Conservation (phyloP, 1,140 invertebrate species). For the Venturia canescens region DNA sequence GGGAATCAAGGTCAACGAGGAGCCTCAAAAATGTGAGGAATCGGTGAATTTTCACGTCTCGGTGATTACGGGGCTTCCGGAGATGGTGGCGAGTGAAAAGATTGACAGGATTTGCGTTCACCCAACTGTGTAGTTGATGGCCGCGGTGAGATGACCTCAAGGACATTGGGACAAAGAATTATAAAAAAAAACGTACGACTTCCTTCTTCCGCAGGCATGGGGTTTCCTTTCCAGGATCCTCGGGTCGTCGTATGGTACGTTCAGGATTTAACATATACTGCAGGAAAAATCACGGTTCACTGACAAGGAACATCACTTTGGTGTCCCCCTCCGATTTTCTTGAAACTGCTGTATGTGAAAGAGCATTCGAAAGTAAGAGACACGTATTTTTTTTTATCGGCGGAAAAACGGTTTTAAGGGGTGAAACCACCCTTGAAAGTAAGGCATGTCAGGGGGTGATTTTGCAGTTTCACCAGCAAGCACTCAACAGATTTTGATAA, state of each 20-base stretch:
- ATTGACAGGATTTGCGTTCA: conserved; percentile 6
- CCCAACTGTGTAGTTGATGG: conserved; percentile 10
- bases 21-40: neutral
- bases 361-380: no score
- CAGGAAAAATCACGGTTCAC: no score
- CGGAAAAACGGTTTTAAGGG: no score
- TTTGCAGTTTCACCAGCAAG: no score
- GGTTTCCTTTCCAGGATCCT: neutral
- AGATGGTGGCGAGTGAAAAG: neutral
- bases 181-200: neutral
- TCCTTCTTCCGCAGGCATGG: neutral
- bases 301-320: no score
- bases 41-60: neutral
- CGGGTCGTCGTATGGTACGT: neutral
- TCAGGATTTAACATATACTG: no score
- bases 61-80: neutral
- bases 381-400: no score
- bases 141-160: neutral
- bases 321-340: no score
- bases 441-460: no score
- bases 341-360: no score
- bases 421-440: no score
- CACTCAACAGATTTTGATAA: no score
- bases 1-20: neutral
- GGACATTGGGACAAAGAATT: neutral